Base-by-base conservation (phyloP, 2,797 vertebrate species). In the Tragelaphus oryx region DNA sequence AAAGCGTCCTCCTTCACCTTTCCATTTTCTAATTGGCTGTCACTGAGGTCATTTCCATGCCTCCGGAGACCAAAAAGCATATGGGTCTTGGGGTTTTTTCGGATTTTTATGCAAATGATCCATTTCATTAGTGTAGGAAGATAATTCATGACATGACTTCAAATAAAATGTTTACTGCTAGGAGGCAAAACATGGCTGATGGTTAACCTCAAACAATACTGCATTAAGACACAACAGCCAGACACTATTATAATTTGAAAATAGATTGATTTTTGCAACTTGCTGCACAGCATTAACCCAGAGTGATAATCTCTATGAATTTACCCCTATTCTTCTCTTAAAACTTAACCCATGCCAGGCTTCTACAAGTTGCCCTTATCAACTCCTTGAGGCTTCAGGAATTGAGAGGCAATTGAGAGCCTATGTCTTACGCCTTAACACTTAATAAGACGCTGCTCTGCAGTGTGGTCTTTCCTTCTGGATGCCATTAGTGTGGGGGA, bases 111-210 rank as follows among this genome's bases (percentile, higher is more conserved):
- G 95, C 10, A 96, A 96, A 97, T 95, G 94, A 97, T 91, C 94
- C 94, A 97, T 98, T 98, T 98, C 98, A 98, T 96, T 97, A 98
- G 83, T 90, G 97, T 90, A 95, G 95, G 96, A 97, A 98, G 97
- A 79, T 93, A 97, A 96, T 95, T 92, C 75, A 96, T 93, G 93
- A 87, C 57, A 85, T 94, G 95, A 92, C 89, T 98, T 96, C 75
- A 97, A 97, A 89, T 96, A 89, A 92, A 97, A 86, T 95, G 88
- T 97, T 98, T 68, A 86, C 76, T 74, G 95, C 96, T 96, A 95
- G 95, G 96, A 98, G 97, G 97, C 91, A 94, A 97, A 97, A 95
- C 91, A 93, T 17, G 76, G 82, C 95, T 85, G 89, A 78, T 82
- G 93, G 87, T 86, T 91, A 93, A 71, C 88, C 78, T 94, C 89